Conservation (phyloP, 2,888 invertebrate genomes). For the Sarcophaga variegata region DNA sequence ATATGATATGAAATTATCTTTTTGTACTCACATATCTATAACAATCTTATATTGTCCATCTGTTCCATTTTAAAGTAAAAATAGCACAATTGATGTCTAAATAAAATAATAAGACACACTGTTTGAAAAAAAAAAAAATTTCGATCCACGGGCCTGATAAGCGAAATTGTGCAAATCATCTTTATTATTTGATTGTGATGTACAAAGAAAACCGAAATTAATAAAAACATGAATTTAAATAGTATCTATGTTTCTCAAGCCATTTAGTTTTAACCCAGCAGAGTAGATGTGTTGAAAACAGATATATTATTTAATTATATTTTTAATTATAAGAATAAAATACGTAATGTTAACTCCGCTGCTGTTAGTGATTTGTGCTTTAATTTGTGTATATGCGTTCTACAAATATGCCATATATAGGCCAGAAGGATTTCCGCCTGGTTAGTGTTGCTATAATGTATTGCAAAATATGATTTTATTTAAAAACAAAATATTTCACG, state of each 20-base stretch:
- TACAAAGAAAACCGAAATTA: too few species aligned
- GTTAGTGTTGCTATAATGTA: conserved; percentile 78
- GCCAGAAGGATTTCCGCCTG: conserved; percentile 84
- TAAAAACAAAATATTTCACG: not conserved
- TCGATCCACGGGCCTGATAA: not conserved
- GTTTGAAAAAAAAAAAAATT: too few species aligned
- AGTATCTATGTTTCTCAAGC: conserved; percentile 11
- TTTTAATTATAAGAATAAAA: too few species aligned
- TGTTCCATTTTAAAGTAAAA: too few species aligned
- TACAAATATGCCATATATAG: conserved; percentile 81
- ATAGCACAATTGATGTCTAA: too few species aligned
- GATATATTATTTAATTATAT: not conserved
- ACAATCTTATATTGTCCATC: too few species aligned
- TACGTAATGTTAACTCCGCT: conserved; percentile 77
- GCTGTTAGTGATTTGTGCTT: conserved; percentile 77
- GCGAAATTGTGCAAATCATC: not conserved
- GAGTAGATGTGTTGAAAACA: conserved; percentile 18
- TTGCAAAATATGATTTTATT: conserved; percentile 8
- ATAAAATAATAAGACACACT: not conserved
- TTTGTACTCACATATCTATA: too few species aligned
- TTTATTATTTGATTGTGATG: too few species aligned
- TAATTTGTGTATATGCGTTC: conserved; percentile 79
- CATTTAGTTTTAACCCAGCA: conserved; percentile 41
- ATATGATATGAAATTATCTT: too few species aligned
- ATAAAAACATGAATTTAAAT: conserved; percentile 17